These are phyloP conservation scores for Alouatta palliata DNA, from an alignment of 2,113 vertebrate species.

Conservation along the genomic window DNA sequence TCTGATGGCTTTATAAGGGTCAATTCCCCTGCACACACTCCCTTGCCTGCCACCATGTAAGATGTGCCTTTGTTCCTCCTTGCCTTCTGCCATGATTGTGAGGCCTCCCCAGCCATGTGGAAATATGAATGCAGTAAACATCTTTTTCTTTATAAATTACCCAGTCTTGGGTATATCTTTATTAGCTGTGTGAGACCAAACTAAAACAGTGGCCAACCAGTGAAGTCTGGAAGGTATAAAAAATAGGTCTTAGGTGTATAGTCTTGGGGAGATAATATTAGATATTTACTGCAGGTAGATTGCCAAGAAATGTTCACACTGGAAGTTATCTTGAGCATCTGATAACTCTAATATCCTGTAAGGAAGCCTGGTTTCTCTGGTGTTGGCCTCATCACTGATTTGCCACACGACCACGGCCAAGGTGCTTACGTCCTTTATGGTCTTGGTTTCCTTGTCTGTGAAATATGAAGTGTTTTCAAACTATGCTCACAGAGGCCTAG, in stretches of 20 bases:
- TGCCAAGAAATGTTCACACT: neutral
- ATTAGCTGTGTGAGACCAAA: no score
- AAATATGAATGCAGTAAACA: no score
- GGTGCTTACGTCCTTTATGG: neutral
- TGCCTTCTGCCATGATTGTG: no score
- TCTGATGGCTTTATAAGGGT: no score
- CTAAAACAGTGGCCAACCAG: neutral
- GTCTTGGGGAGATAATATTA: neutral
- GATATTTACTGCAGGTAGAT: neutral
- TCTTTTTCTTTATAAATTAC: no score
- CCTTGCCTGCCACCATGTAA: no score
- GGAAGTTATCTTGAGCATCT: neutral
- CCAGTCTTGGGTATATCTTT: no score
- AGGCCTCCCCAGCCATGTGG: no score
- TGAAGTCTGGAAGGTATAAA: neutral
- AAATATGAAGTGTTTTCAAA: neutral
- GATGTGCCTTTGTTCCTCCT: no score
- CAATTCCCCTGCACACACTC: no score
- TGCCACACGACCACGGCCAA: neutral
- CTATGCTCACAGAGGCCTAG: neutral
- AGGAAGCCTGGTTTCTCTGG: neutral
- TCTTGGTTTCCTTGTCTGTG: neutral
- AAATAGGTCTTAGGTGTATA: neutral
- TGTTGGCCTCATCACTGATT: neutral
- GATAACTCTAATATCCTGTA: neutral